Evolutionary conservation across 2,113 vertebrate genomes (phyloP), one percentile per base, ranked within the genome.

Genomic region (Serilophus lunatus): DNA sequence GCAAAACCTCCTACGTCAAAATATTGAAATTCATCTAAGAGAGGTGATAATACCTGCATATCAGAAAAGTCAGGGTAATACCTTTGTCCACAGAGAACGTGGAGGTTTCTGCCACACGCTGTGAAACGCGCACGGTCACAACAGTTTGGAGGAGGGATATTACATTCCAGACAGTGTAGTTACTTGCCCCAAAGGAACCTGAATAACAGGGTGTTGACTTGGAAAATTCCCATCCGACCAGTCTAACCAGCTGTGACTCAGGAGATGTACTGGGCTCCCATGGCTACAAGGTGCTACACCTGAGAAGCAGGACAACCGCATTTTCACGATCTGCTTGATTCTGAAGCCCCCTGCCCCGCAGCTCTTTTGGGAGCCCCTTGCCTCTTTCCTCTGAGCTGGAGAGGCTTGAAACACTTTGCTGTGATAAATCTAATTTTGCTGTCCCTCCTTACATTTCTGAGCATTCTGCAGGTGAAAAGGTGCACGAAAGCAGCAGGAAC

Each of bases 221-320:
- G 76, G 69, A 93, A 93, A 94, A 91, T 96, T 95, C 94, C 83
- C 81, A 91, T 59, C 95, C 36, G 0, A 97, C 96, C 92, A 95
- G 96, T 96, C 72, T 78, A 83, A 97, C 94, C 69, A 81, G 96
- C 76, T 75, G 77, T 5, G 0, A 59, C 45, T 75, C 56, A 14
- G 23, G 61, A 86, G 36, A 25, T 22, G 5, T 40, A 8, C 56
- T 56, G 74, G 59, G 71, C 47, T 92, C 51, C 24, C 24, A 11
- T 17, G 50, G 13, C 71, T 69, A 54, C 38, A 49, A 44, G 25
- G 66, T 63, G 35, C 51, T 91, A 36, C 2, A 3, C 29, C 18
- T 2, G 3, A 72, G 65, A 51, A 84, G 13, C 1, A 0, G 29
- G 35, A 79, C 40, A 45, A 11, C 8, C n/a, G 4, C 1, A 5